phyloP scores from a whole-genome alignment of 2,888 invertebrate genomes.

The Malthinus seriepunctatus region DNA sequence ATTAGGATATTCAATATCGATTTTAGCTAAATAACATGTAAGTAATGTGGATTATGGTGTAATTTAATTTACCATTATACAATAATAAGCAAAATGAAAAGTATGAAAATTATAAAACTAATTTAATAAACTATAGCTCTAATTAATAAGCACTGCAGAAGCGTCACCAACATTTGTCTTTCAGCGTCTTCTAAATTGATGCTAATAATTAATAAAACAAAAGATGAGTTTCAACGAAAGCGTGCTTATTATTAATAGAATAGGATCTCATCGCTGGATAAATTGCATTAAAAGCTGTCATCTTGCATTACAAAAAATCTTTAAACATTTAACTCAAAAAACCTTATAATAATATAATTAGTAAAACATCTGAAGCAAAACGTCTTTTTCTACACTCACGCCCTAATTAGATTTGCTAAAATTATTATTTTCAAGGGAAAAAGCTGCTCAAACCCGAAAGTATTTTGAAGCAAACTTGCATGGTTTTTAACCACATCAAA shows the following conservation, averaged over 20 bases:
- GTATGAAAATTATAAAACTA: constrained; percentile 4
- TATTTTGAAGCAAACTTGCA: too few species aligned
- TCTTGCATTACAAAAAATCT: constrained; percentile 16
- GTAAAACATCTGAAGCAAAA: background rate
- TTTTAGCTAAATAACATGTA: too few species aligned
- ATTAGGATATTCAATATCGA: background rate
- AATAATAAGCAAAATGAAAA: too few species aligned
- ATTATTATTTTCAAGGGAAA: too few species aligned
- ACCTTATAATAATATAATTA: constrained; percentile 1
- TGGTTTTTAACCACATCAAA: constrained; percentile 31
- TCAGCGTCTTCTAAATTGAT: constrained; percentile 33
- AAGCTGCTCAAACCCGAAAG: too few species aligned
- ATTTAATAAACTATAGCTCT: constrained; percentile 33
- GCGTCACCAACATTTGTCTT: constrained; percentile 37
- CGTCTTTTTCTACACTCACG: too few species aligned
- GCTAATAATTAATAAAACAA: constrained; percentile 37
- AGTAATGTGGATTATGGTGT: too few species aligned
- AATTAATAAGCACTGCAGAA: constrained; percentile 34
- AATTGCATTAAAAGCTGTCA: constrained; percentile 23
- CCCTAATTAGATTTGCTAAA: too few species aligned
- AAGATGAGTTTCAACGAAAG: constrained; percentile 31
- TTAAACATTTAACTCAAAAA: constrained; percentile 7
- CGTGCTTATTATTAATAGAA: constrained; percentile 29
- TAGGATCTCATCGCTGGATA: constrained; percentile 20
- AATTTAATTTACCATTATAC: too few species aligned